Evolutionary conservation across 2,113 vertebrate genomes (phyloP).

Genomic region (Erythrolamprus reginae): DNA sequence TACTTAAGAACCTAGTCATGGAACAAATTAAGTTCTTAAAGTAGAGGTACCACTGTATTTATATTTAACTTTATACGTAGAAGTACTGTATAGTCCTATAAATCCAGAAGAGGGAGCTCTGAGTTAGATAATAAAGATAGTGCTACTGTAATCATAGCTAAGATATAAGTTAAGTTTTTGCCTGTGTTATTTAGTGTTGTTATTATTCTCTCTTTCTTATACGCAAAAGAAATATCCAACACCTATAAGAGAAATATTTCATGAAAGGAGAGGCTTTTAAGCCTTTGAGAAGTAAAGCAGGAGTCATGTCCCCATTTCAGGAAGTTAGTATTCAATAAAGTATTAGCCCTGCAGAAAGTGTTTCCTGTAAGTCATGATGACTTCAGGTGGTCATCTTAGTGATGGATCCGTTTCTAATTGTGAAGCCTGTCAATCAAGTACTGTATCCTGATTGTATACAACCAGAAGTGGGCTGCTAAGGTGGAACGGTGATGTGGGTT

Average conservation of each 20-base stretch:
- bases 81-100: background rate
- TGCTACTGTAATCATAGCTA: background rate
- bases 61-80: background rate
- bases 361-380: background rate
- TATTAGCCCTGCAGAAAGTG: background rate
- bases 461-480: no score
- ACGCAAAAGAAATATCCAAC: background rate
- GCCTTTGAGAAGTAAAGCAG: background rate
- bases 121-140: background rate
- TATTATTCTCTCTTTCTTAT: background rate
- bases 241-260: background rate
- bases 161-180: background rate
- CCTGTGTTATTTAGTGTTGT: background rate
- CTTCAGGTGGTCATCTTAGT: background rate
- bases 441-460: background rate
- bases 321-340: background rate
- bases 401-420: background rate
- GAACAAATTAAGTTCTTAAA: no score
- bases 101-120: slow-evolving; percentile 31
- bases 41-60: no score
- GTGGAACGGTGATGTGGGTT: no score
- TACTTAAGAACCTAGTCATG: no score
- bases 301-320: background rate
- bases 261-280: background rate
- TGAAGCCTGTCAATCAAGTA: background rate